phyloP scores from a whole-genome alignment of 2,888 invertebrate species.

The Ennomos erosarius region DNA sequence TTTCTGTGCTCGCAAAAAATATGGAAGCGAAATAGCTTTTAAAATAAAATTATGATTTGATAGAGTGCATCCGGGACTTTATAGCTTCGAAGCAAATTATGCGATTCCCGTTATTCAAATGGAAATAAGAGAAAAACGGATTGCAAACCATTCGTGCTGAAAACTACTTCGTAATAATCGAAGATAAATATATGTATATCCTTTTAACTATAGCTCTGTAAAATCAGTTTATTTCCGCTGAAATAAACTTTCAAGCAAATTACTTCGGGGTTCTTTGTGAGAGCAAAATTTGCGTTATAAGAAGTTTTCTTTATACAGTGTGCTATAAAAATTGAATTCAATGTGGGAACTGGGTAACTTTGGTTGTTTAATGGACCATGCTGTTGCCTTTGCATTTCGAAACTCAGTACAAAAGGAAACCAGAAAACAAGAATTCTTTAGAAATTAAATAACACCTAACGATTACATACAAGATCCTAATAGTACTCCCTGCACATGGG shows the following conservation, averaged over 20 bases:
- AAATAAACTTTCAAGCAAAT: conserved; percentile 39
- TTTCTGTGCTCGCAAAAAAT: no score
- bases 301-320: conserved; percentile 18
- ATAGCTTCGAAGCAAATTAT: conserved; percentile 43
- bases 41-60: conserved; percentile 1
- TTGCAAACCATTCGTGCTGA: conserved; percentile 40
- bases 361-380: conserved; percentile 17
- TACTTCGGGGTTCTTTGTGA: conserved; percentile 28
- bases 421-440: no score
- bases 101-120: conserved; percentile 46
- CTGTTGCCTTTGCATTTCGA: conserved; percentile 11
- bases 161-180: conserved; percentile 43
- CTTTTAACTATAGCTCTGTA: conserved; percentile 2
- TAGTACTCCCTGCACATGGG: no score
- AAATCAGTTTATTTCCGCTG: conserved; percentile 36
- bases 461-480: no score
- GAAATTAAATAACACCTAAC: no score
- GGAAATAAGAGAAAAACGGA: conserved; percentile 42
- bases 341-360: conserved; percentile 11
- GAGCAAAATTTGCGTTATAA: conserved; percentile 29
- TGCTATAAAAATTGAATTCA: conserved; percentile 21
- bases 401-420: neutral
- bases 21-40: conserved; percentile 1
- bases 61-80: conserved; percentile 10
- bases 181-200: no score